Conservation (phyloP, 2,797 vertebrate species). For the Siniperca obscura region DNA sequence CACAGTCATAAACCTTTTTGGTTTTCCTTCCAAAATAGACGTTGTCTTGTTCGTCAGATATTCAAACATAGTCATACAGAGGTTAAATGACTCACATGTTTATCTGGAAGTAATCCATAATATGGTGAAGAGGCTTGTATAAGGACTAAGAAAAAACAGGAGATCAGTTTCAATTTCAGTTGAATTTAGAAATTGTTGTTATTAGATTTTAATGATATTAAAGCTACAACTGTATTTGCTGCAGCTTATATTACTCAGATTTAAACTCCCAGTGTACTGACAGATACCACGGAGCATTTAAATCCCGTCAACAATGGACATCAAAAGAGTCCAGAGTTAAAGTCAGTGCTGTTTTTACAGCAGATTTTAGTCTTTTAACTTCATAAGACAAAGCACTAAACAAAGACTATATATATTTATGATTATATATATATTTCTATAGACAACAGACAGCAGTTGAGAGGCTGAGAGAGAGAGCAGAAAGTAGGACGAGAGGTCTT, state of each 20-base stretch:
- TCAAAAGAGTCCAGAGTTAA: neutral
- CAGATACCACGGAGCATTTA: neutral
- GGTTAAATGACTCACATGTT: neutral
- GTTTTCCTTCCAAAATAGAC: neutral
- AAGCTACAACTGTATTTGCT: neutral
- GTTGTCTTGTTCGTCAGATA: neutral
- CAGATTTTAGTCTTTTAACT: neutral
- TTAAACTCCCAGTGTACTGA: neutral
- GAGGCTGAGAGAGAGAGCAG: constrained; percentile 38
- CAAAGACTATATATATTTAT: constrained; percentile 4
- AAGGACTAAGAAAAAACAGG: neutral
- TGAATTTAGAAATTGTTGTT: neutral
- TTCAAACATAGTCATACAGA: neutral
- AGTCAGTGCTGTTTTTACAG: neutral
- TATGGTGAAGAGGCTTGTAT: neutral
- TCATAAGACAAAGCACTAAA: neutral
- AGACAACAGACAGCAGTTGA: constrained; percentile 36
- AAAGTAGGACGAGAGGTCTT: constrained; percentile 70
- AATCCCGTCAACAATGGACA: neutral
- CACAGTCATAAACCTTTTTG: neutral
- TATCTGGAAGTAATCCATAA: neutral
- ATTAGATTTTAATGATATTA: neutral
- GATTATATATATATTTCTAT: neutral
- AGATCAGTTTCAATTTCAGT: neutral
- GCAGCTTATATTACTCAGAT: constrained; percentile 4